Conservation (phyloP, 2,888 invertebrate genomes). For the Pseudeuparius sepicola region DNA sequence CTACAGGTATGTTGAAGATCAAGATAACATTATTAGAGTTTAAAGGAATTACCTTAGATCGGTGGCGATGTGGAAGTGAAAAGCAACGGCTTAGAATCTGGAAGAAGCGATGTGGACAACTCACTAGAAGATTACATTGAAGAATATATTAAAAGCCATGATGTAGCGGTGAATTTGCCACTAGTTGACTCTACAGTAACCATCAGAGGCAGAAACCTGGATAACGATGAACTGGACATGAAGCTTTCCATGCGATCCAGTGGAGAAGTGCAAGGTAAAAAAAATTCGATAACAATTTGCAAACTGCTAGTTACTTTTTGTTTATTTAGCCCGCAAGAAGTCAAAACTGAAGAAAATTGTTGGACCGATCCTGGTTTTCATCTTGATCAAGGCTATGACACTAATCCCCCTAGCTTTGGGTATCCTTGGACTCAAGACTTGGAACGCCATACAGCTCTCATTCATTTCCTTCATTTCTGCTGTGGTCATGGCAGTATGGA, state of each 20-base stretch:
- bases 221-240: constrained; percentile 61
- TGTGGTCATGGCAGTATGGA: constrained; percentile 75
- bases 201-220: constrained; percentile 64
- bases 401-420: constrained; percentile 77
- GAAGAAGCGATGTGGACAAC: constrained; percentile 16
- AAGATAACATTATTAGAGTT: too few species aligned
- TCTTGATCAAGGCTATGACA: constrained; percentile 76
- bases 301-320: too few species aligned
- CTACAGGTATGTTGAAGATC: constrained; percentile 13
- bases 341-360: constrained; percentile 76
- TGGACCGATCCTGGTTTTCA: constrained; percentile 72
- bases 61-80: constrained; percentile 22
- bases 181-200: constrained; percentile 61
- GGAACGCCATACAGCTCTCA: constrained; percentile 77
- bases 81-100: constrained; percentile 14
- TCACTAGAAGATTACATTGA: constrained; percentile 39
- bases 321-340: constrained; percentile 38
- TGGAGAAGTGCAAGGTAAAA: constrained; percentile 31
- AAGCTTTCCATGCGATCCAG: constrained; percentile 51
- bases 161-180: constrained; percentile 65
- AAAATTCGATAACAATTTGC: constrained; percentile 1
- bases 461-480: constrained; percentile 81
- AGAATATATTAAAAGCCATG: constrained; percentile 61
- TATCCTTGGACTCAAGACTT: constrained; percentile 74
- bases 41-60: too few species aligned